These are phyloP conservation scores for Drosophila mimica DNA, from an alignment of 2,888 invertebrate species.

Conservation along the genomic window DNA sequence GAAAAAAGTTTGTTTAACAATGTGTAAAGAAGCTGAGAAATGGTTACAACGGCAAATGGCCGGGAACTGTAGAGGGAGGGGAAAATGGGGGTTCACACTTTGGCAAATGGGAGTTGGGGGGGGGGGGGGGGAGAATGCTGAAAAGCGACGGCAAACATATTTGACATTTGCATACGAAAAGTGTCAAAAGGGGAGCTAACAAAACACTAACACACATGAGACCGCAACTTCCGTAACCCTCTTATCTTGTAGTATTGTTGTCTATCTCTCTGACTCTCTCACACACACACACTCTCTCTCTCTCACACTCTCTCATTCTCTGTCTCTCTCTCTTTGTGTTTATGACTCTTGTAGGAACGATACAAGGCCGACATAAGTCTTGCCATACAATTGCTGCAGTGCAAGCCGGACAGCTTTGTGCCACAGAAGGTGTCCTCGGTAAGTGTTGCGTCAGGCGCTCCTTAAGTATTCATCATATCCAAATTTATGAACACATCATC, in stretches of 20 bases:
- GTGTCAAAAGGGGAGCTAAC: conserved; percentile 58
- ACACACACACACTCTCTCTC: not conserved
- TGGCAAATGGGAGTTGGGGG: not conserved
- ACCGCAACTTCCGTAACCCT: conserved; percentile 55
- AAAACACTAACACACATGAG: conserved; percentile 29
- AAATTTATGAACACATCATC: not conserved
- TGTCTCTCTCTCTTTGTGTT: not conserved
- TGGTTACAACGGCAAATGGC: conserved; percentile 37
- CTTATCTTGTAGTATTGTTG: conserved; percentile 60
- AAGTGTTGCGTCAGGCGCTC: conserved; percentile 84
- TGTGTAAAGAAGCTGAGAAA: conserved; percentile 62
- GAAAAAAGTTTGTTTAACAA: conserved; percentile 72
- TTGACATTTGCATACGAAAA: conserved; percentile 78
- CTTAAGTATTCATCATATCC: not conserved
- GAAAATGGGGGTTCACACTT: not conserved
- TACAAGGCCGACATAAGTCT: conserved; percentile 97
- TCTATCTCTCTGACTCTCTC: conserved; percentile 2
- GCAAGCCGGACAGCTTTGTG: conserved; percentile 97
- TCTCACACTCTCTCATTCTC: not conserved
- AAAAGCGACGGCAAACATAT: conserved; percentile 65
- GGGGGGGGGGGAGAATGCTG: not conserved
- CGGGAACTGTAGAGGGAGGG: conserved; percentile 3
- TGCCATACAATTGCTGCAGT: conserved; percentile 96
- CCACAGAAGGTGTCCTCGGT: conserved; percentile 95
- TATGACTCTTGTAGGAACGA: conserved; percentile 89